Percentiles rank a stretch among this genome's conserved stretches.
Evolutionary conservation across 2,888 invertebrate genomes (phyloP).

Genomic region (Rosalia funebris): DNA sequence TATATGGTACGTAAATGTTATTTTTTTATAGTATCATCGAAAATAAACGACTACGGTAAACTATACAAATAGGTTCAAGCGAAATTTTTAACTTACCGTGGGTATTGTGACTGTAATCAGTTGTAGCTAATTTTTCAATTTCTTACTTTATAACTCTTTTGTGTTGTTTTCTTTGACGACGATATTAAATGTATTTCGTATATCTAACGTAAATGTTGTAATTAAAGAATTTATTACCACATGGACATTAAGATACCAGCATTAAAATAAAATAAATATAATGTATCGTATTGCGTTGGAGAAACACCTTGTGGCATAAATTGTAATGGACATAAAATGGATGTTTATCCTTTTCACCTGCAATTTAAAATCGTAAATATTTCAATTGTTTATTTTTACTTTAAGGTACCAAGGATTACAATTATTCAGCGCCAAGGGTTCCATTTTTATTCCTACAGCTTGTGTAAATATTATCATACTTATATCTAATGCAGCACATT

Average conservation of each 20-base stretch:
- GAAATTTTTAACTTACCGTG: no score
- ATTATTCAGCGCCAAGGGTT: conserved; percentile 41
- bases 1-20: not conserved
- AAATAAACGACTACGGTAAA: conserved; percentile 3
- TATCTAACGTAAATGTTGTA: conserved; percentile 37
- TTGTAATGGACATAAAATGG: conserved; percentile 43
- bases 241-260: conserved; percentile 43
- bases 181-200: not conserved
- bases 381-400: conserved; percentile 54
- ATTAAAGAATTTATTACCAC: conserved; percentile 45
- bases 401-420: conserved; percentile 46
- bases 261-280: conserved; percentile 40
- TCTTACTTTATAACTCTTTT: no score
- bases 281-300: conserved; percentile 26
- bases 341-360: conserved; percentile 56
- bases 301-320: conserved; percentile 47
- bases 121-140: no score
- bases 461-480: conserved; percentile 53
- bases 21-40: not conserved
- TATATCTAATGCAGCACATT: conserved; percentile 44
- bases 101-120: no score
- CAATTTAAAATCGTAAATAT: conserved; percentile 56
- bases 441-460: conserved; percentile 42
- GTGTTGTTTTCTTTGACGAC: not conserved
- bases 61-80: not conserved